Percentiles rank a stretch among this genome's conserved stretches.
Conservation (phyloP, 2,113 vertebrate species). For the Bostrychus sinensis region DNA sequence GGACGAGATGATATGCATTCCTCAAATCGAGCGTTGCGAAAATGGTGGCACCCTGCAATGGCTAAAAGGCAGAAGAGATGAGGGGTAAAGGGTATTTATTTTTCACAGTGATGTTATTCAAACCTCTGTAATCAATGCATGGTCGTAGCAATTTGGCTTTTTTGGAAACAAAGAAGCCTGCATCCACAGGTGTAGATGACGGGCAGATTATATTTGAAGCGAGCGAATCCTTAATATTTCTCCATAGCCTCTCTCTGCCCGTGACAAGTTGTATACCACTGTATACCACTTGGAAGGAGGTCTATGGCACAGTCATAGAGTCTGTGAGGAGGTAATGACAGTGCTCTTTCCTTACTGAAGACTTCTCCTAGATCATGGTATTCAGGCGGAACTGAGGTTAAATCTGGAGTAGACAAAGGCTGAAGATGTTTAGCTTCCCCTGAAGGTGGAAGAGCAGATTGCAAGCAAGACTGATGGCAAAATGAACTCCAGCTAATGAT, state of each 20-base stretch:
- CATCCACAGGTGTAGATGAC: not conserved
- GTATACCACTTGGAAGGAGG: not conserved
- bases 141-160: not conserved
- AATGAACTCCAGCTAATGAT: not conserved
- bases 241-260: not conserved
- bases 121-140: not conserved
- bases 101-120: not conserved
- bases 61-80: not conserved
- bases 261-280: not conserved
- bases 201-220: not conserved
- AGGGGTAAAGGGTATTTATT: not conserved
- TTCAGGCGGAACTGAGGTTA: not conserved
- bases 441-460: not conserved
- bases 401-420: not conserved
- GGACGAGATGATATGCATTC: constrained; percentile 10
- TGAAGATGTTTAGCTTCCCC: not conserved
- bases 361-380: not conserved
- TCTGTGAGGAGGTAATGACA: not conserved
- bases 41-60: not conserved
- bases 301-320: not conserved
- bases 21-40: constrained; percentile 13
- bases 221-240: not conserved
- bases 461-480: not conserved
- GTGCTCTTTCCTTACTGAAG: not conserved
- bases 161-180: not conserved